Conservation (phyloP, 2,113 vertebrate species). For the Triplophysa siluroides region DNA sequence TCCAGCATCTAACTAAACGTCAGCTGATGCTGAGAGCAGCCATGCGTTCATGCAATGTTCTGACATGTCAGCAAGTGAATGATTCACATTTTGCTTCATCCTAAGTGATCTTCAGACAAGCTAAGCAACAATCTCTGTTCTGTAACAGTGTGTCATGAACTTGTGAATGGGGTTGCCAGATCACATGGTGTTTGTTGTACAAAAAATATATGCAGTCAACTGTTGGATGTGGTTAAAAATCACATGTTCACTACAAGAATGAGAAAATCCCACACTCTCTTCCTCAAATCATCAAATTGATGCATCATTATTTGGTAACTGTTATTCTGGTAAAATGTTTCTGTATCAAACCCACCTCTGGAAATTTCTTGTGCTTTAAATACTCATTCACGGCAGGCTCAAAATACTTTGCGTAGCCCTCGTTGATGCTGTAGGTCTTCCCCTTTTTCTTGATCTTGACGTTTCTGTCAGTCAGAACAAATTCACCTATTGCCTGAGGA, state of each 20-base stretch:
- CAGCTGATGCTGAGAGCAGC: slow-evolving; percentile 37
- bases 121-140: background rate
- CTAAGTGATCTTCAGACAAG: background rate
- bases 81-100: background rate
- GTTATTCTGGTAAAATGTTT: background rate
- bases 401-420: slow-evolving; percentile 95
- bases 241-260: background rate
- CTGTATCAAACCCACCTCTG: slow-evolving; percentile 79
- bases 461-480: slow-evolving; percentile 91
- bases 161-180: background rate
- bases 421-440: slow-evolving; percentile 94
- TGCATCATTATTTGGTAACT: background rate
- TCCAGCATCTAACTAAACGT: background rate
- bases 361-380: slow-evolving; percentile 92
- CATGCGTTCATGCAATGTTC: background rate
- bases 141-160: slow-evolving; percentile 12
- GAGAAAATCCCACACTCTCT: background rate
- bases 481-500: slow-evolving; percentile 88
- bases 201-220: background rate
- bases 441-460: slow-evolving; percentile 92
- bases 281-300: too few species aligned
- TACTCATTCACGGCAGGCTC: slow-evolving; percentile 88
- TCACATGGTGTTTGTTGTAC: slow-evolving; percentile 17
- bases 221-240: background rate
- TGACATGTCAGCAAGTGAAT: background rate